These are phyloP conservation scores for Myotis pilosus DNA, from an alignment of 2,797 vertebrate species.

Conservation along the genomic window DNA sequence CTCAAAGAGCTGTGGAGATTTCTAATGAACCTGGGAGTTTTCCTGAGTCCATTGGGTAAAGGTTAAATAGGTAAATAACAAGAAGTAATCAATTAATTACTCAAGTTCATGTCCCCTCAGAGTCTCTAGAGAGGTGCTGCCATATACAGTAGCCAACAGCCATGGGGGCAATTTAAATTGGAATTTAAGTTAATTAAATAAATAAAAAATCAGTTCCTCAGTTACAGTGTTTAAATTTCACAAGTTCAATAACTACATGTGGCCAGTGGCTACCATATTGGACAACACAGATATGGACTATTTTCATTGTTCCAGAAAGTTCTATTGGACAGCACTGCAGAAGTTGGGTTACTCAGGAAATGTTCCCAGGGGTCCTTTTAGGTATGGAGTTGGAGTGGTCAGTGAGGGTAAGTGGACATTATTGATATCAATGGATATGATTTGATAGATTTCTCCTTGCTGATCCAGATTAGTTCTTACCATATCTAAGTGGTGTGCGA, in stretches of 20 bases:
- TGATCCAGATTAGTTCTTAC: not conserved
- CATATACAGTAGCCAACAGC: not conserved
- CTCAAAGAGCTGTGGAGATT: not conserved
- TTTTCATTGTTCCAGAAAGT: not conserved
- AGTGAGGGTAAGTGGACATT: not conserved
- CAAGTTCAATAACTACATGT: not conserved
- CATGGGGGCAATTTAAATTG: not conserved
- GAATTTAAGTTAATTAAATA: slow-evolving; percentile 23
- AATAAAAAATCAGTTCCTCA: not conserved
- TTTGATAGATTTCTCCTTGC: not conserved
- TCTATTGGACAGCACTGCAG: not conserved
- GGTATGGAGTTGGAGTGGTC: not conserved
- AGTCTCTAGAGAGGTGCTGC: not conserved
- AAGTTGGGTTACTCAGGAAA: not conserved
- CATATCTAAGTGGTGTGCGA: not conserved
- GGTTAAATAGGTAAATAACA: slow-evolving; percentile 1
- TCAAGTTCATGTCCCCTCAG: not conserved
- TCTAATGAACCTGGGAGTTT: slow-evolving; percentile 12
- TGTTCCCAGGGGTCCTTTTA: not conserved
- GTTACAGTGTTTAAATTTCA: slow-evolving; percentile 5
- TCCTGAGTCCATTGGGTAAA: slow-evolving; percentile 24
- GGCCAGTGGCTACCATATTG: not conserved
- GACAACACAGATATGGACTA: not conserved
- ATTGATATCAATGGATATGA: not conserved
- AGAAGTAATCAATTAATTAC: not conserved